These are phyloP conservation scores for Drosophila ochracea DNA, from an alignment of 2,888 invertebrate genomes.

Conservation along the genomic window DNA sequence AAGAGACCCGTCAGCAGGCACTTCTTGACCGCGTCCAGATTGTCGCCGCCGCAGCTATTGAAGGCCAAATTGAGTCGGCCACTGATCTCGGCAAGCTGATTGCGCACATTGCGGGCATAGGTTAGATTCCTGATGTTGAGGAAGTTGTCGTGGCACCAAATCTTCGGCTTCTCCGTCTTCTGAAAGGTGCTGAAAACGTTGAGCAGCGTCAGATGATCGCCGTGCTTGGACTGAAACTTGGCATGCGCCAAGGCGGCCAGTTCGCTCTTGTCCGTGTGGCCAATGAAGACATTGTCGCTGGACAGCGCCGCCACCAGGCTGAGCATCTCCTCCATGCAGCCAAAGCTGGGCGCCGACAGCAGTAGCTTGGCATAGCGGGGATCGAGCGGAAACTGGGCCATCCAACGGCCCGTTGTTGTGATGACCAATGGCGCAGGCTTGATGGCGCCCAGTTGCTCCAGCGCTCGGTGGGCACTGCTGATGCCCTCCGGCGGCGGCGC, in stretches of 20 bases:
- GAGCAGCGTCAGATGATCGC: conserved; percentile 96
- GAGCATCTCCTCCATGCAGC: conserved; percentile 92
- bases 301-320: conserved; percentile 95
- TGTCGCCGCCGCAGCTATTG: conserved; percentile 89
- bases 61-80: conserved; percentile 87
- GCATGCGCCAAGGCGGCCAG: conserved; percentile 90
- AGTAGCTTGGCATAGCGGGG: conserved; percentile 94
- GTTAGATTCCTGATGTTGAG: conserved; percentile 93
- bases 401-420: conserved; percentile 92
- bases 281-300: conserved; percentile 93
- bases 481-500: conserved; percentile 91
- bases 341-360: conserved; percentile 90
- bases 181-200: conserved; percentile 94
- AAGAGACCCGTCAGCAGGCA: conserved; percentile 93
- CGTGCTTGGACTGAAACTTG: conserved; percentile 94
- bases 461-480: conserved; percentile 86
- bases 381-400: conserved; percentile 96
- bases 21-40: conserved; percentile 89
- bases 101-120: conserved; percentile 92
- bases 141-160: conserved; percentile 96
- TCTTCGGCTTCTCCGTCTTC: conserved; percentile 89
- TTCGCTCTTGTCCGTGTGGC: conserved; percentile 89
- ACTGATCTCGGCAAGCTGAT: conserved; percentile 91
- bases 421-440: conserved; percentile 87
- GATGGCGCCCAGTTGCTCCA: conserved; percentile 90